phyloP scores from a whole-genome alignment of 2,888 invertebrate genomes.

The Cheiracanthium punctorium region DNA sequence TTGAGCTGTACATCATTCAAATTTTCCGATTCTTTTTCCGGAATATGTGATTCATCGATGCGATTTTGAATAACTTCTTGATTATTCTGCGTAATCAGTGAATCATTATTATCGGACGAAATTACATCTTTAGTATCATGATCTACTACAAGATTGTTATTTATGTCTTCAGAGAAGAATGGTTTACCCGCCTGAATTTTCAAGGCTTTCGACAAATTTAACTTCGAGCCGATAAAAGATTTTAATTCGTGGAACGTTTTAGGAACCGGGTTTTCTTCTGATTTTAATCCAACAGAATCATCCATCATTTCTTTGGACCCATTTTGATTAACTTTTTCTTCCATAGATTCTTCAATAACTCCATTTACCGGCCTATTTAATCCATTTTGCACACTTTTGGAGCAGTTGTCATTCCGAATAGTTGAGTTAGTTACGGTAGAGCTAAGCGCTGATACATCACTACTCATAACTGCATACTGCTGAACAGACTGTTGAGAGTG shows the following conservation, averaged over 20 bases:
- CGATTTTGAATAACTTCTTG: too few relatives aligned
- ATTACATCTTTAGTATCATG: too few relatives aligned
- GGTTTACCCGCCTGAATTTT: neutral
- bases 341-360: too few relatives aligned
- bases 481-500: neutral
- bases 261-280: neutral
- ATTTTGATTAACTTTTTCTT: too few relatives aligned
- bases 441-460: constrained; percentile 4
- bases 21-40: neutral
- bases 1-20: neutral
- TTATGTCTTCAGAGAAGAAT: neutral
- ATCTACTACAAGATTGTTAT: neutral
- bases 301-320: too few relatives aligned
- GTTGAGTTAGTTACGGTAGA: too few relatives aligned
- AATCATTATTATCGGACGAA: too few relatives aligned
- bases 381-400: too few relatives aligned
- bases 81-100: too few relatives aligned
- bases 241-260: neutral
- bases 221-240: neutral
- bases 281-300: neutral
- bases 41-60: too few relatives aligned
- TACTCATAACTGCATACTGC: neutral
- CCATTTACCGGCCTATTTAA: too few relatives aligned
- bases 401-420: too few relatives aligned
- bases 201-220: neutral